These are phyloP conservation scores for Neotoxoptera formosana DNA, from an alignment of 1,140 invertebrate genomes.

Conservation along the genomic window DNA sequence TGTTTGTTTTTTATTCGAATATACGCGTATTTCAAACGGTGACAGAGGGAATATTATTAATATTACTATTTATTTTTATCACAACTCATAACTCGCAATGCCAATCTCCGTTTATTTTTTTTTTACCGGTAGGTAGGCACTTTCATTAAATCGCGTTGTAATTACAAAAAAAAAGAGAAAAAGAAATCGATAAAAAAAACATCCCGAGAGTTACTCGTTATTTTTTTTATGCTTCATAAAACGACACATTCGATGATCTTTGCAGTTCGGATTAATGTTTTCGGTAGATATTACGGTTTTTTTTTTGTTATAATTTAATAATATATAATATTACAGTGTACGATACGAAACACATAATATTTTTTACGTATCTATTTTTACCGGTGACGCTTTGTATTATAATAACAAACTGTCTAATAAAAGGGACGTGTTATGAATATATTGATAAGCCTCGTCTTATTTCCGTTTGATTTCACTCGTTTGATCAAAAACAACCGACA, in stretches of 20 bases:
- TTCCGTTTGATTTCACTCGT: not conserved
- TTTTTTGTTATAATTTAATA: not conserved
- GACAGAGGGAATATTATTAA: not conserved
- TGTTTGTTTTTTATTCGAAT: not conserved
- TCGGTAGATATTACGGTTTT: not conserved
- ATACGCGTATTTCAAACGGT: not conserved
- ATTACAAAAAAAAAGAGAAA: not conserved
- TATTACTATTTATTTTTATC: constrained; percentile 11
- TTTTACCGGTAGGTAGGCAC: not conserved
- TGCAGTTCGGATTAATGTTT: not conserved
- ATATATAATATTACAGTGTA: not conserved
- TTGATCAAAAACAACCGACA: not conserved
- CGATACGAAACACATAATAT: not conserved
- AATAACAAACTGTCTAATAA: not conserved
- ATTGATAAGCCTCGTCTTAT: not conserved
- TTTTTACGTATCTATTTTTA: not conserved
- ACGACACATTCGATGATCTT: not conserved
- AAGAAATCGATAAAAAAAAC: not conserved
- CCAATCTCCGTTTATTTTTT: constrained; percentile 15
- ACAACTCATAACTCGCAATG: not conserved
- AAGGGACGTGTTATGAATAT: not conserved
- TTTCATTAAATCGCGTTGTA: constrained; percentile 21
- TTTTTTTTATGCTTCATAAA: not conserved
- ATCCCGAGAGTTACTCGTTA: not conserved
- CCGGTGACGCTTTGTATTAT: not conserved